Conservation (phyloP, 2,888 invertebrate genomes). For the Amphipoea oculea region DNA sequence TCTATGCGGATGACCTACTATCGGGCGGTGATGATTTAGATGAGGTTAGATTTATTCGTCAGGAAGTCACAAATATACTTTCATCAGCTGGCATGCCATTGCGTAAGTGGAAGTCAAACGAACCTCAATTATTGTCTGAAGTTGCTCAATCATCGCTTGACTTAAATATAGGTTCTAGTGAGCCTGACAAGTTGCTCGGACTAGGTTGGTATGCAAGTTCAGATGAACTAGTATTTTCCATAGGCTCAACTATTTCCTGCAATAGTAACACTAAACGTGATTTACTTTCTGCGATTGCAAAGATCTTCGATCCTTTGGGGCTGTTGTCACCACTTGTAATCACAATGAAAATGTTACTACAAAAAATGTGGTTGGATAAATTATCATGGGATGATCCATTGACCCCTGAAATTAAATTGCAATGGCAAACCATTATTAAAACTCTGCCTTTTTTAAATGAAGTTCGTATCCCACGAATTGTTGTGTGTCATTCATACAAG, state of each 20-base stretch:
- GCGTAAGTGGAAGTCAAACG: no score
- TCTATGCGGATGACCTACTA: no score
- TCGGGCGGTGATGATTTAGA: no score
- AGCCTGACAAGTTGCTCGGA: not conserved
- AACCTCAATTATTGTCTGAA: no score
- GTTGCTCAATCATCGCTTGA: not conserved
- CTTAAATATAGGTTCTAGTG: not conserved
- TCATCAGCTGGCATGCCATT: no score
- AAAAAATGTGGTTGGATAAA: not conserved
- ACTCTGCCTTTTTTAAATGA: not conserved
- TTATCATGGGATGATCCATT: no score
- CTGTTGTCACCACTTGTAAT: no score
- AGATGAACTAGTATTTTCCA: constrained; percentile 5
- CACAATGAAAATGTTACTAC: constrained; percentile 5
- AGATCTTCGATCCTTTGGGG: no score
- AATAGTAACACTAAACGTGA: not conserved
- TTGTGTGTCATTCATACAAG: not conserved
- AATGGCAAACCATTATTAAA: constrained; percentile 1
- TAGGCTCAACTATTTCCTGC: not conserved
- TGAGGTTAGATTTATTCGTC: no score
- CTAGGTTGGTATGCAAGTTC: not conserved
- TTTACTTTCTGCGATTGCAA: no score
- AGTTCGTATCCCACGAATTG: not conserved
- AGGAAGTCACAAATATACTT: no score
- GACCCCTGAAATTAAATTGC: not conserved